phyloP scores from a whole-genome alignment of 1,140 invertebrate species.

The Drosophila pandora region DNA sequence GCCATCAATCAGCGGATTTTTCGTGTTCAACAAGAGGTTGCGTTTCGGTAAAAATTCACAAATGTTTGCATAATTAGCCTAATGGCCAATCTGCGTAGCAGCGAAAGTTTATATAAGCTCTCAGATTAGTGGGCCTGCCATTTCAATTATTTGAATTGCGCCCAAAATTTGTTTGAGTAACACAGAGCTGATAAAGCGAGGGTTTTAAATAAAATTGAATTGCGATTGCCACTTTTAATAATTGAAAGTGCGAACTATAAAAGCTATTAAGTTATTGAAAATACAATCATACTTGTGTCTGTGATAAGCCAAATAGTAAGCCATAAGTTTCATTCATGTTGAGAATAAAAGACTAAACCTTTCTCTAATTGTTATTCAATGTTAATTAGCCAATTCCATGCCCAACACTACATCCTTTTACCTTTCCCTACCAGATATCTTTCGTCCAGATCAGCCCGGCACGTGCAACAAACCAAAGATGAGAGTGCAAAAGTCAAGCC shows the following conservation, averaged over 20 bases:
- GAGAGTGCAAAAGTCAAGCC: constrained; percentile 80
- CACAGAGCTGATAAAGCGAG: neutral
- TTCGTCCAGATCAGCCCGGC: constrained; percentile 25
- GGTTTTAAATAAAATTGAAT: neutral
- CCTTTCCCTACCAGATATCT: constrained; percentile 2
- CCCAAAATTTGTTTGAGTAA: constrained; percentile 2
- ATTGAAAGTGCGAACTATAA: neutral
- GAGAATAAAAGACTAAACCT: neutral
- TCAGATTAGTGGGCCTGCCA: neutral
- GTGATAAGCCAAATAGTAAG: too few species aligned
- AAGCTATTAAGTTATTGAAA: too few species aligned
- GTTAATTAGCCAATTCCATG: constrained; percentile 6
- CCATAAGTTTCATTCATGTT: neutral
- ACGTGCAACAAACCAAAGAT: constrained; percentile 58
- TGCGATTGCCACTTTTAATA: neutral
- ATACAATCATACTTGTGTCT: too few species aligned
- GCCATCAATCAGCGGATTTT: constrained; percentile 71
- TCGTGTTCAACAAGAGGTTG: constrained; percentile 49
- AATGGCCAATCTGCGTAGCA: constrained; percentile 57
- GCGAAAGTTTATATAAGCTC: constrained; percentile 13
- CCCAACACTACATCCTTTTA: constrained; percentile 18
- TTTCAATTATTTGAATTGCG: neutral
- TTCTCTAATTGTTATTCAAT: constrained; percentile 9
- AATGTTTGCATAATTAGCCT: constrained; percentile 67
- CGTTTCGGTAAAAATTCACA: constrained; percentile 32